These are phyloP conservation scores for Ctenosaura bakeri DNA, from an alignment of 2,797 vertebrate genomes.

Conservation along the genomic window DNA sequence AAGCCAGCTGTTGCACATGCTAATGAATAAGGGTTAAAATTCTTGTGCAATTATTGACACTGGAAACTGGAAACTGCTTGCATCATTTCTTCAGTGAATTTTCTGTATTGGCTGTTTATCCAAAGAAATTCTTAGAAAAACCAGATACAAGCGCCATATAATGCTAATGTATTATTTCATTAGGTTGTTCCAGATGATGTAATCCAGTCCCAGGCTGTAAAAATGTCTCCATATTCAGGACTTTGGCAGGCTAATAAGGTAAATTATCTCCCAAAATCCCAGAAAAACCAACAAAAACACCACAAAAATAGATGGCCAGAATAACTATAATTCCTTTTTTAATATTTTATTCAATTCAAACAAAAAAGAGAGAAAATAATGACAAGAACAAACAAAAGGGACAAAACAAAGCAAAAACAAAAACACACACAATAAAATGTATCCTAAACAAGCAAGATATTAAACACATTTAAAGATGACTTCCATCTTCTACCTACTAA, in stretches of 20 bases:
- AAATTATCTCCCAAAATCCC: background rate
- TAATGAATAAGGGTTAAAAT: conserved; percentile 23
- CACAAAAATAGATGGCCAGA: background rate
- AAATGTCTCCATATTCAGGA: background rate
- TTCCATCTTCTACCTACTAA: too few relatives aligned
- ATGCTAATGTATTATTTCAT: background rate
- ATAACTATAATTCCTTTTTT: background rate
- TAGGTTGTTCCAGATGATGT: background rate
- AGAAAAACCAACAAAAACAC: background rate
- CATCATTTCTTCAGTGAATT: conserved; percentile 11
- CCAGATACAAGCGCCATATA: background rate
- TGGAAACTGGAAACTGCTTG: conserved; percentile 28
- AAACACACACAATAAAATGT: too few relatives aligned
- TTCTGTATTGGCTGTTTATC: conserved; percentile 2
- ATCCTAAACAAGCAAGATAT: too few relatives aligned
- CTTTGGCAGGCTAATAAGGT: background rate
- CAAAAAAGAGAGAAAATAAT: too few relatives aligned
- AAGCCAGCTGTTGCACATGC: conserved; percentile 41
- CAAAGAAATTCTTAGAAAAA: background rate
- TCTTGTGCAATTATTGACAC: conserved; percentile 45
- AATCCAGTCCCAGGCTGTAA: background rate
- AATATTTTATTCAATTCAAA: too few relatives aligned
- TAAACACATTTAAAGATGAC: too few relatives aligned
- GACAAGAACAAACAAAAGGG: too few relatives aligned
- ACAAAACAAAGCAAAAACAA: too few relatives aligned